Conservation (phyloP, 1,140 invertebrate species). For the Agrypnia vestita region DNA sequence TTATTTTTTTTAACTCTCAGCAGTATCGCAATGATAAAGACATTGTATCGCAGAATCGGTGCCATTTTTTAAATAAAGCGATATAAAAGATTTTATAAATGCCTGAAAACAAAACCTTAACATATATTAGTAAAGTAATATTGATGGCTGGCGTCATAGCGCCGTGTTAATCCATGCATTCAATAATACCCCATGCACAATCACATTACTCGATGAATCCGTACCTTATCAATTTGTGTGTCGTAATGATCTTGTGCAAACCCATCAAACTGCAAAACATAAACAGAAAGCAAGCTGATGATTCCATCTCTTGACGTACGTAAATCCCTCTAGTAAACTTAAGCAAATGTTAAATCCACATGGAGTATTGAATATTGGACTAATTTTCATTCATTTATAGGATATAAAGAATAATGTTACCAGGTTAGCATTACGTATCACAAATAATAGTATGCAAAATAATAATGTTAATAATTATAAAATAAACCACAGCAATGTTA, state of each 20-base stretch:
- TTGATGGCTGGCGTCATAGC: background rate
- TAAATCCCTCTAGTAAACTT: constrained; percentile 20
- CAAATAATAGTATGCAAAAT: too few species aligned
- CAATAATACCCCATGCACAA: constrained; percentile 34
- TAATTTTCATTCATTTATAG: too few species aligned
- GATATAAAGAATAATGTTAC: too few species aligned
- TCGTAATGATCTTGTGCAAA: constrained; percentile 71
- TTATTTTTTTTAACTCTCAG: too few species aligned
- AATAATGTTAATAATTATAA: too few species aligned
- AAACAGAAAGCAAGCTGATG: constrained; percentile 65
- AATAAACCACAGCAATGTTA: too few species aligned
- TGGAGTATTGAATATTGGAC: background rate
- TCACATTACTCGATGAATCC: constrained; percentile 57
- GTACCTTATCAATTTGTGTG: constrained; percentile 75
- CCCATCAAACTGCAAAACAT: constrained; percentile 74
- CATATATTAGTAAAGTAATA: background rate
- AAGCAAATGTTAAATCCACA: constrained; percentile 15
- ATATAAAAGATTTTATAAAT: too few species aligned
- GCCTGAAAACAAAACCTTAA: background rate
- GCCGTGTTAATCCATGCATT: background rate
- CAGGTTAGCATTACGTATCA: too few species aligned
- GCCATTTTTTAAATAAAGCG: too few species aligned
- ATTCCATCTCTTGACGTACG: constrained; percentile 20
- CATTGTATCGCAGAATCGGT: too few species aligned
- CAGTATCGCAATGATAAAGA: too few species aligned